Percentiles rank a stretch among this genome's conserved stretches.
phyloP scores from a whole-genome alignment of 2,797 vertebrate genomes.

The Myiotriccus ornatus region DNA sequence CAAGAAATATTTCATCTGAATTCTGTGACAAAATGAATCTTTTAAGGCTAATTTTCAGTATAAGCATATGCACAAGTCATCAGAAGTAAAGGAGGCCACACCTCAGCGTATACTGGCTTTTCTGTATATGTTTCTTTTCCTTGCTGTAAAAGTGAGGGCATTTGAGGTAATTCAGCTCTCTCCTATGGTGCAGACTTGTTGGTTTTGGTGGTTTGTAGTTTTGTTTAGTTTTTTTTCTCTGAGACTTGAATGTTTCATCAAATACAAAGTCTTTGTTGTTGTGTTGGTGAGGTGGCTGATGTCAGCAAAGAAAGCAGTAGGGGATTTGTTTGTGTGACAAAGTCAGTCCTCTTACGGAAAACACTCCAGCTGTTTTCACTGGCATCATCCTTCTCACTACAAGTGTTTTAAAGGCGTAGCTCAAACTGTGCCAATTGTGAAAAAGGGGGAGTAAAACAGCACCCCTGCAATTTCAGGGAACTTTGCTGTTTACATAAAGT shows the following conservation, averaged over 20 bases:
- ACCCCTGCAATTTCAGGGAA: background rate
- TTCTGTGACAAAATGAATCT: background rate
- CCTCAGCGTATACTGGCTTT: background rate
- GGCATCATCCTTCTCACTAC: background rate
- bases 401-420: background rate
- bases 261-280: background rate
- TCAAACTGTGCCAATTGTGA: constrained; percentile 24
- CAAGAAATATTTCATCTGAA: background rate
- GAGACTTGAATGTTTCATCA: background rate
- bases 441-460: background rate
- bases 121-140: background rate
- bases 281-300: background rate
- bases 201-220: background rate
- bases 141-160: background rate
- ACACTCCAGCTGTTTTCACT: constrained; percentile 45
- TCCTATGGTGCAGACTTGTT: background rate
- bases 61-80: background rate
- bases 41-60: background rate
- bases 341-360: background rate
- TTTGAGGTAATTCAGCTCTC: constrained; percentile 5
- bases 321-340: constrained; percentile 27
- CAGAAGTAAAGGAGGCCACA: background rate
- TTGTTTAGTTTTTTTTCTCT: background rate
- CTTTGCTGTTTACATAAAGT: constrained; percentile 6
- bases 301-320: constrained; percentile 40